A percentile compares a stretch with the other conserved stretches of the same genome.
Conservation (phyloP, 2,888 invertebrate genomes). For the Aphrophora alni region DNA sequence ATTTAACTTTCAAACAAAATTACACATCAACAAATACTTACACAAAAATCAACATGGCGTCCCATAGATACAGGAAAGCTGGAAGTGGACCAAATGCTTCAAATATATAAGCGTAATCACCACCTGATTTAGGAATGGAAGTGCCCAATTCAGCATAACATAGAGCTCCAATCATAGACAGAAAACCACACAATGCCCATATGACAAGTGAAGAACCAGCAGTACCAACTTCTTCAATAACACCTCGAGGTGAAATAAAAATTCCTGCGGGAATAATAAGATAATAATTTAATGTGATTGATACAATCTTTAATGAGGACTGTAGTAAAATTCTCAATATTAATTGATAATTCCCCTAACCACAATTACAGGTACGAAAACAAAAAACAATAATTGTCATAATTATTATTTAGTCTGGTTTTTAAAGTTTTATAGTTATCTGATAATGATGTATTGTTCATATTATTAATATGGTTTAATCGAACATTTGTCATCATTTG, state of each 20-base stretch:
- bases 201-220: slow-evolving; percentile 86
- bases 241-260: slow-evolving; percentile 95
- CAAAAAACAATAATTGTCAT: too few species aligned
- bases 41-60: slow-evolving; percentile 96
- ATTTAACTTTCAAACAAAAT: too few species aligned
- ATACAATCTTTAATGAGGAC: not conserved
- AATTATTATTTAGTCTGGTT: too few species aligned
- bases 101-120: slow-evolving; percentile 95
- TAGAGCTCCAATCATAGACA: slow-evolving; percentile 92
- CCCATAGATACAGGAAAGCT: slow-evolving; percentile 95
- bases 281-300: not conserved
- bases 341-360: too few species aligned
- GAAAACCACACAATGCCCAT: slow-evolving; percentile 86
- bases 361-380: too few species aligned
- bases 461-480: too few species aligned
- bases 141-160: slow-evolving; percentile 97
- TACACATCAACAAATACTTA: too few species aligned
- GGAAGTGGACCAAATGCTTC: slow-evolving; percentile 91
- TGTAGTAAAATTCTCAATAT: too few species aligned
- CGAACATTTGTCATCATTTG: too few species aligned
- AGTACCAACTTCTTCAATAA: slow-evolving; percentile 87
- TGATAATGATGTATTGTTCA: too few species aligned
- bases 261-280: slow-evolving; percentile 76
- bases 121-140: slow-evolving; percentile 90
- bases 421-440: too few species aligned